These are phyloP conservation scores for Acheta domesticus DNA, from an alignment of 2,888 invertebrate genomes.

Conservation along the genomic window DNA sequence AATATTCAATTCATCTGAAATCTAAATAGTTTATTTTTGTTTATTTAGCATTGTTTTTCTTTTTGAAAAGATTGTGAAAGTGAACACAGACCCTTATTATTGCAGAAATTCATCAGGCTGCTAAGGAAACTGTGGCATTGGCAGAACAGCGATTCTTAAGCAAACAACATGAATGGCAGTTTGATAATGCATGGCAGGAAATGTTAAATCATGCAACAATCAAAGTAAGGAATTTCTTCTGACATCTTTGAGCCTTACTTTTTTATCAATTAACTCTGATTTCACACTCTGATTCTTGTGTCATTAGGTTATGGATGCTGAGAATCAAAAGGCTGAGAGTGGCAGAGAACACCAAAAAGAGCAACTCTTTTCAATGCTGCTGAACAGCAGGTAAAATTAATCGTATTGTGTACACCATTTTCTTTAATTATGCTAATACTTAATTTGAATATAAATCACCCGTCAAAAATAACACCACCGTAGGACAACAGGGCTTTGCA, in stretches of 20 bases:
- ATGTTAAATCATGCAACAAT: slow-evolving; percentile 91
- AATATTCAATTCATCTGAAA: too few species aligned
- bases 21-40: too few species aligned
- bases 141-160: slow-evolving; percentile 78
- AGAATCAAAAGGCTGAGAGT: slow-evolving; percentile 82
- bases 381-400: slow-evolving; percentile 63
- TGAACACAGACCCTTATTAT: not conserved
- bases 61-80: not conserved
- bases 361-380: slow-evolving; percentile 77
- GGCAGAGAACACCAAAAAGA: slow-evolving; percentile 82
- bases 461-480: not conserved
- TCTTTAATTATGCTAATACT: not conserved
- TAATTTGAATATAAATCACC: too few species aligned
- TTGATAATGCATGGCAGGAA: slow-evolving; percentile 93
- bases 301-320: slow-evolving; percentile 94
- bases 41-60: too few species aligned
- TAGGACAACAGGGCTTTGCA: not conserved
- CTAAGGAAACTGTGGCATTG: slow-evolving; percentile 59
- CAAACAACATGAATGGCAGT: slow-evolving; percentile 71
- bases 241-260: too few species aligned
- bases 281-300: slow-evolving; percentile 25
- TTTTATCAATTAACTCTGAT: too few species aligned
- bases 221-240: slow-evolving; percentile 48
- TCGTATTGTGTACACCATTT: not conserved
- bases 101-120: slow-evolving; percentile 37